These are phyloP conservation scores for Mylabris sibirica DNA, from an alignment of 2,888 invertebrate species.

Conservation along the genomic window DNA sequence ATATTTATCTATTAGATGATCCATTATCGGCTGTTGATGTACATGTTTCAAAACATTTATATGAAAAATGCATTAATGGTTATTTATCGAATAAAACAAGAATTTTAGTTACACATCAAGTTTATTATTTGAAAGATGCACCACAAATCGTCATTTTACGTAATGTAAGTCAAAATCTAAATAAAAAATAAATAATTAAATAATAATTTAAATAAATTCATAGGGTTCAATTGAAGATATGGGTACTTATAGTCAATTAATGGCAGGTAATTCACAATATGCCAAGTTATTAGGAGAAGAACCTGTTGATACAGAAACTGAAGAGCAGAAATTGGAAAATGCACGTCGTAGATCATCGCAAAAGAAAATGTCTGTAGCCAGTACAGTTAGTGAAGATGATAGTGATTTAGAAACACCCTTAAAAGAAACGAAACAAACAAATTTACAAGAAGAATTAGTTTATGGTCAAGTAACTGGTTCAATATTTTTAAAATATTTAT, in stretches of 20 bases:
- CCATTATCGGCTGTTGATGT: conserved; percentile 88
- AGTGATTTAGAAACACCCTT: conserved; percentile 1
- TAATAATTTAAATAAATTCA: neutral
- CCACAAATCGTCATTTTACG: conserved; percentile 72
- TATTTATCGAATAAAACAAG: conserved; percentile 73
- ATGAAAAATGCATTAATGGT: conserved; percentile 77
- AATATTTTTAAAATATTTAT: conserved; percentile 5
- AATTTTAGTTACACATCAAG: conserved; percentile 85
- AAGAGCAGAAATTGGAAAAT: neutral
- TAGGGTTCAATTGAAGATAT: conserved; percentile 60
- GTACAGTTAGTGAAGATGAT: neutral
- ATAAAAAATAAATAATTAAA: neutral
- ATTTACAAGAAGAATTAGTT: neutral
- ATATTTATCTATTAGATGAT: conserved; percentile 84
- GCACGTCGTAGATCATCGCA: neutral
- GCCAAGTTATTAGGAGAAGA: conserved; percentile 58
- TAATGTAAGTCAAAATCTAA: conserved; percentile 61
- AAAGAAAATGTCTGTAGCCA: neutral
- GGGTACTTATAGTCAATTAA: conserved; percentile 59
- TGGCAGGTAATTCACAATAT: conserved; percentile 59
- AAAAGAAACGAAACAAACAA: neutral
- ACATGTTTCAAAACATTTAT: conserved; percentile 79
- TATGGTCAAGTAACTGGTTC: neutral
- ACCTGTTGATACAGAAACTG: conserved; percentile 23
- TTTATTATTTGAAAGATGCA: conserved; percentile 78